Conservation (phyloP, 2,888 invertebrate species). For the Neoitamus cyanurus region DNA sequence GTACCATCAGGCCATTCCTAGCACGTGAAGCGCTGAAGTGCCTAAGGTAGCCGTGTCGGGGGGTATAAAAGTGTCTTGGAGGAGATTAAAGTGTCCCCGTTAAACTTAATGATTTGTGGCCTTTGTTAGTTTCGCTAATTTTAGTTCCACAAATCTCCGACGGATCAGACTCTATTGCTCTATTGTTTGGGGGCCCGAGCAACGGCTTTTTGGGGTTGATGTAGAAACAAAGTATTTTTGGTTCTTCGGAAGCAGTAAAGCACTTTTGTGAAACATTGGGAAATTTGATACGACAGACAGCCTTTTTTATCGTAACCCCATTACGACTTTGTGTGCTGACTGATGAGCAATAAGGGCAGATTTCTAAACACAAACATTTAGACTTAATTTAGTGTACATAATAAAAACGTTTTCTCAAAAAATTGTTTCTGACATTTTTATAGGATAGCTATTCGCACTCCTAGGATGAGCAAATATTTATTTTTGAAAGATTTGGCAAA, state of each 20-base stretch:
- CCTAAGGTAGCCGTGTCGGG: neutral
- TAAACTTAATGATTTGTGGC: neutral
- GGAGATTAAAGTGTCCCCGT: neutral
- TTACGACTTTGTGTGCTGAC: too few species aligned
- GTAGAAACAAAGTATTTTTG: neutral
- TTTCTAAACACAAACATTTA: too few species aligned
- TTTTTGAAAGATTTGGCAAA: too few species aligned
- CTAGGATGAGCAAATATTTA: too few species aligned
- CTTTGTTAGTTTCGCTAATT: neutral
- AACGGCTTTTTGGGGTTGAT: neutral
- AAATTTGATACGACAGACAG: neutral
- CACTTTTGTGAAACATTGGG: neutral
- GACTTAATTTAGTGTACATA: too few species aligned
- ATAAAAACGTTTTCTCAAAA: too few species aligned
- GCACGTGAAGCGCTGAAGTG: neutral
- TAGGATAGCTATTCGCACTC: too few species aligned
- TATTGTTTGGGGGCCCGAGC: neutral
- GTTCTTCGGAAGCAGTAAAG: neutral
- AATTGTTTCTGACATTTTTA: too few species aligned
- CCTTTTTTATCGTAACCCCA: neutral
- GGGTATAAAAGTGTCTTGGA: neutral
- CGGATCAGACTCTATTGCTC: neutral
- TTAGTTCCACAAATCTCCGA: neutral
- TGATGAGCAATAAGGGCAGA: too few species aligned
- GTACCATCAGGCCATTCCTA: neutral